Percentiles rank a stretch among this genome's conserved stretches.
phyloP scores from a whole-genome alignment of 2,797 vertebrate genomes.

The Tamandua tetradactyla region DNA sequence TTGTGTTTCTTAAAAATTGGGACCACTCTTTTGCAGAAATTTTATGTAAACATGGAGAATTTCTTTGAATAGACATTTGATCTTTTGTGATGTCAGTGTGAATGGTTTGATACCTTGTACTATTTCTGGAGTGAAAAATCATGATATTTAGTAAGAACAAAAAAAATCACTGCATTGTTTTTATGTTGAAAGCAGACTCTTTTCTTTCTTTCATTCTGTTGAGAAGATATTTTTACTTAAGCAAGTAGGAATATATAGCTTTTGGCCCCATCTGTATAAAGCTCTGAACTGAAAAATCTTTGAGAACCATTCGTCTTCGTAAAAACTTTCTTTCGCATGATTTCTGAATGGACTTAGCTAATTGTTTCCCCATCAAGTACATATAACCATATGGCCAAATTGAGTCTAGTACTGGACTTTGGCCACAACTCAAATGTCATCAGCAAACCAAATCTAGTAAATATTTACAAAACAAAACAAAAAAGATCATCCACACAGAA shows the following conservation, averaged over 20 bases:
- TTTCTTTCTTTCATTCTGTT: background rate
- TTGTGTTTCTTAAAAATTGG: background rate
- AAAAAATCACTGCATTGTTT: conserved; percentile 3
- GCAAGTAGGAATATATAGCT: background rate
- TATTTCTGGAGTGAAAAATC: conserved; percentile 19
- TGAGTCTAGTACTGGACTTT: conserved; percentile 9
- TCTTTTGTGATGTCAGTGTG: background rate
- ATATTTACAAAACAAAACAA: background rate
- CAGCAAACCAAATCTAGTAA: background rate
- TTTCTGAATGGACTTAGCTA: conserved; percentile 28
- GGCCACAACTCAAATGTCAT: conserved; percentile 12
- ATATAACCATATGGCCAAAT: background rate
- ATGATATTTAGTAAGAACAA: conserved; percentile 40
- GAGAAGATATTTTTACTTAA: background rate
- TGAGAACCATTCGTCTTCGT: conserved; percentile 11
- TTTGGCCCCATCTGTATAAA: background rate
- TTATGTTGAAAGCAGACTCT: background rate
- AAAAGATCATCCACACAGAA: background rate
- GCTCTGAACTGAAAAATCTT: conserved; percentile 33
- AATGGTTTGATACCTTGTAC: background rate
- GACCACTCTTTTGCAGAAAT: background rate
- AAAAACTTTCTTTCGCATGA: conserved; percentile 7
- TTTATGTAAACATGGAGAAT: background rate
- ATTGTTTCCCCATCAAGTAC: conserved; percentile 17
- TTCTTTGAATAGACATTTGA: background rate